Conservation (phyloP, 2,797 vertebrate genomes). For the Cheirogaleus major region DNA sequence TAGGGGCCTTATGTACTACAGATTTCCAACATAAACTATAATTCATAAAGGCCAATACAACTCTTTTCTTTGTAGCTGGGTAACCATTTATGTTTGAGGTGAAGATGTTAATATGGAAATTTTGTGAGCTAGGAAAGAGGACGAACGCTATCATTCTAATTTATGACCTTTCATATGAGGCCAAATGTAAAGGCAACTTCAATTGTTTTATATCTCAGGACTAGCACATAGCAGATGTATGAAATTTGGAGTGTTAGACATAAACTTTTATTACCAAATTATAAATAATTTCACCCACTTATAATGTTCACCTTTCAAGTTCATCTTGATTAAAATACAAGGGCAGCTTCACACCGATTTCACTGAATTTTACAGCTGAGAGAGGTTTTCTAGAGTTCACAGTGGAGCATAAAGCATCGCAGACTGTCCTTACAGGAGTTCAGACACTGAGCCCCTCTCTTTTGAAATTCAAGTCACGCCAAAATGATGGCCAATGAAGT, state of each 20-base stretch:
- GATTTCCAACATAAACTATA: conserved; percentile 79
- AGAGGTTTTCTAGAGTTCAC: conserved; percentile 70
- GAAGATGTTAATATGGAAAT: conserved; percentile 90
- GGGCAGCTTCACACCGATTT: conserved; percentile 81
- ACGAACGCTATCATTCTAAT: conserved; percentile 85
- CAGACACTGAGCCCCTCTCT: conserved; percentile 25
- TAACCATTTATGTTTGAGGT: conserved; percentile 89
- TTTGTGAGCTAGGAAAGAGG: conserved; percentile 84
- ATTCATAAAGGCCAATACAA: conserved; percentile 84
- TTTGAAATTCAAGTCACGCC: conserved; percentile 13
- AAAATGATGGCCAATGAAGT: background rate
- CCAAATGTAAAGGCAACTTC: conserved; percentile 88
- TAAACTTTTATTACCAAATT: conserved; percentile 92
- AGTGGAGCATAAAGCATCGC: conserved; percentile 34
- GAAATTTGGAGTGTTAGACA: conserved; percentile 88
- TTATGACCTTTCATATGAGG: conserved; percentile 88
- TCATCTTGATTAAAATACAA: conserved; percentile 90
- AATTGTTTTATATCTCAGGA: conserved; percentile 88
- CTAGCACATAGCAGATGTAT: conserved; percentile 86
- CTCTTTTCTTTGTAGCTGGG: conserved; percentile 84
- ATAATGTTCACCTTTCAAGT: conserved; percentile 90
- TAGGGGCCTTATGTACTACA: conserved; percentile 37
- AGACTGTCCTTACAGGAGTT: background rate
- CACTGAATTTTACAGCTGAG: conserved; percentile 77
- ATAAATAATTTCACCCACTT: conserved; percentile 92